phyloP scores from a whole-genome alignment of 2,888 invertebrate species.

The Lacanobia oleracea region DNA sequence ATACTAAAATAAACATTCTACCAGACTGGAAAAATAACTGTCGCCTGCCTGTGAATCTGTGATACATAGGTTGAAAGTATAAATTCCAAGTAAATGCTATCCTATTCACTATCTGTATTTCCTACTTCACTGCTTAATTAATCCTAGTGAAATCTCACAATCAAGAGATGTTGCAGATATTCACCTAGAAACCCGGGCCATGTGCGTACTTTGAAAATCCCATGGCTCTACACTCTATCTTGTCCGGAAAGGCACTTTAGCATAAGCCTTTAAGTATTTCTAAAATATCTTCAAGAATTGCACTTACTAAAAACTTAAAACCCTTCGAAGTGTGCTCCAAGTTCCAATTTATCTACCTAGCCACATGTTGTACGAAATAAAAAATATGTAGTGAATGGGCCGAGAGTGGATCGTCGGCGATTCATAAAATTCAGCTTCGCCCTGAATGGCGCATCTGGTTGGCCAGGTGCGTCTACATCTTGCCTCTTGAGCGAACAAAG shows the following conservation, averaged over 20 bases:
- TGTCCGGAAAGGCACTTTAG: constrained; percentile 20
- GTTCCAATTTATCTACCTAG: constrained; percentile 53
- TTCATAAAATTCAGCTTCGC: constrained; percentile 85
- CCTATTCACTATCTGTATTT: too few species aligned
- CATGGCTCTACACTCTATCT: not conserved
- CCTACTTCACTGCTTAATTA: too few species aligned
- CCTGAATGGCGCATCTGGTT: constrained; percentile 86
- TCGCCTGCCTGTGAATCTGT: not conserved
- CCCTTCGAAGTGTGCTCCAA: constrained; percentile 39
- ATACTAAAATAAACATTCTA: constrained; percentile 34
- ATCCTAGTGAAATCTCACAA: not conserved
- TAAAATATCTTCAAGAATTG: constrained; percentile 32
- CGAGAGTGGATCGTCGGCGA: constrained; percentile 77
- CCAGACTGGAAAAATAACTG: constrained; percentile 11
- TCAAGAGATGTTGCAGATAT: not conserved
- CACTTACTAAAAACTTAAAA: constrained; percentile 34
- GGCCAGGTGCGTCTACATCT: constrained; percentile 82
- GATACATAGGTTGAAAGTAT: not conserved
- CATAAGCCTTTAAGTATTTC: constrained; percentile 18
- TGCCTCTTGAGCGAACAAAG: constrained; percentile 76
- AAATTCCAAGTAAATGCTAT: not conserved
- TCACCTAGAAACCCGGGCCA: not conserved
- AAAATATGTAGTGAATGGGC: constrained; percentile 80
- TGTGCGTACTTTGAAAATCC: constrained; percentile 5
- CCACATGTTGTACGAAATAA: constrained; percentile 74